A percentile compares a stretch with the other conserved stretches of the same genome.
phyloP scores from a whole-genome alignment of 2,797 vertebrate species.

The Muraenolepis orangiensis region DNA sequence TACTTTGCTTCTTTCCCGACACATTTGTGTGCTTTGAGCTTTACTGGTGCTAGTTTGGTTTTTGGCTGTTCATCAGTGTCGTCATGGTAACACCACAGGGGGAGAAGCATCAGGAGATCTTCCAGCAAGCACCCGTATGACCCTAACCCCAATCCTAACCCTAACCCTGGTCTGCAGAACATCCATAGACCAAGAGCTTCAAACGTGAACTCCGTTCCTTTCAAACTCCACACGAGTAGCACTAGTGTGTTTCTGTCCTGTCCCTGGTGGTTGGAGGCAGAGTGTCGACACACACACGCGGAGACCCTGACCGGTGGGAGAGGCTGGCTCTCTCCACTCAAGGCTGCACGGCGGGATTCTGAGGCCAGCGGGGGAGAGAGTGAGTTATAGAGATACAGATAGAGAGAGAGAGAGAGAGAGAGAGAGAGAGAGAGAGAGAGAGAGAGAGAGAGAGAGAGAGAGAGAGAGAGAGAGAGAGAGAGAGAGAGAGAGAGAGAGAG shows the following conservation, averaged over 20 bases:
- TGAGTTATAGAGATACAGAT: not conserved
- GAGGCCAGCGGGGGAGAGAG: not conserved
- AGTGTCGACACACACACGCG: not conserved
- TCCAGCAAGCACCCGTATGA: not conserved
- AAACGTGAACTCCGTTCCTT: not conserved
- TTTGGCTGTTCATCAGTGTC: too few species aligned
- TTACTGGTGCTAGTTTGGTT: not conserved
- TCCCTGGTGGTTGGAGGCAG: too few species aligned
- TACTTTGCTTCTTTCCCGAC: too few species aligned
- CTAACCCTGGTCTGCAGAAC: not conserved
- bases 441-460: too few species aligned
- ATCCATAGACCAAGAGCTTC: not conserved
- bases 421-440: too few species aligned
- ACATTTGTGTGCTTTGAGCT: not conserved
- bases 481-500: not conserved
- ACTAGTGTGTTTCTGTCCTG: not conserved
- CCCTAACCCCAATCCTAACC: not conserved
- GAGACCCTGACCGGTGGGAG: not conserved
- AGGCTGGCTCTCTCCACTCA: not conserved
- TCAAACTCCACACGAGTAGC: not conserved
- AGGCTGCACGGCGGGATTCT: not conserved
- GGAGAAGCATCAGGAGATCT: too few species aligned
- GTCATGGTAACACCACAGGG: not conserved
- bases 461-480: not conserved
- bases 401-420: not conserved